phyloP scores from a whole-genome alignment of 1,140 invertebrate species.

The Lepidurus couesii region DNA sequence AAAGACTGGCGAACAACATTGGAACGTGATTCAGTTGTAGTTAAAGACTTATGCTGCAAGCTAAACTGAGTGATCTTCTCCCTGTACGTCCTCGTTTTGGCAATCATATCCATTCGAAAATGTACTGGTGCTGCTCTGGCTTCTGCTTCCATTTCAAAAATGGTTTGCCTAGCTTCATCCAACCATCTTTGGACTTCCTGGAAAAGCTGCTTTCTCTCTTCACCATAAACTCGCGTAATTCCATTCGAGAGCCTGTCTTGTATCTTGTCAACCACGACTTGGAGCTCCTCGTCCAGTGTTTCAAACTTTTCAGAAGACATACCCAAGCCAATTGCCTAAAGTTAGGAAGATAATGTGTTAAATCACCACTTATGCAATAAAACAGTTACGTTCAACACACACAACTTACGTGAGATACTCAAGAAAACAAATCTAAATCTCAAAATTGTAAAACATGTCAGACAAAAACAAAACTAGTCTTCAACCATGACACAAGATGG shows the following conservation, averaged over 20 bases:
- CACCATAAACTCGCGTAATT: conserved; percentile 39
- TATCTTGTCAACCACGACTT: conserved; percentile 42
- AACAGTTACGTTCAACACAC: background rate
- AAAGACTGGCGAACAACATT: conserved; percentile 32
- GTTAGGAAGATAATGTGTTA: background rate
- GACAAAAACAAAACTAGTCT: background rate
- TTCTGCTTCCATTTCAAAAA: conserved; percentile 39
- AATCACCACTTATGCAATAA: background rate
- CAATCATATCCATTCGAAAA: conserved; percentile 33
- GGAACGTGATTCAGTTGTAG: conserved; percentile 35
- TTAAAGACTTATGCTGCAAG: conserved; percentile 37
- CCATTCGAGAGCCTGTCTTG: conserved; percentile 42
- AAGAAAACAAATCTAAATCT: background rate
- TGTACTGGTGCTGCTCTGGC: conserved; percentile 28
- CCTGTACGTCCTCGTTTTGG: background rate
- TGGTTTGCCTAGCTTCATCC: conserved; percentile 43
- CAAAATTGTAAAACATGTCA: background rate
- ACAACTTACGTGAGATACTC: background rate
- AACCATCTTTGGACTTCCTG: conserved; percentile 42
- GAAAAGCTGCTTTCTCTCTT: conserved; percentile 39
- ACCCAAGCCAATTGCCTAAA: background rate
- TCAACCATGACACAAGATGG: background rate
- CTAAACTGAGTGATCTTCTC: conserved; percentile 26
- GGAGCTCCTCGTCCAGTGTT: conserved; percentile 47
- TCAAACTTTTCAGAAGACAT: conserved; percentile 52